A percentile compares a stretch with the other conserved stretches of the same genome.
phyloP scores from a whole-genome alignment of 2,113 vertebrate genomes.

The Gambusia affinis region DNA sequence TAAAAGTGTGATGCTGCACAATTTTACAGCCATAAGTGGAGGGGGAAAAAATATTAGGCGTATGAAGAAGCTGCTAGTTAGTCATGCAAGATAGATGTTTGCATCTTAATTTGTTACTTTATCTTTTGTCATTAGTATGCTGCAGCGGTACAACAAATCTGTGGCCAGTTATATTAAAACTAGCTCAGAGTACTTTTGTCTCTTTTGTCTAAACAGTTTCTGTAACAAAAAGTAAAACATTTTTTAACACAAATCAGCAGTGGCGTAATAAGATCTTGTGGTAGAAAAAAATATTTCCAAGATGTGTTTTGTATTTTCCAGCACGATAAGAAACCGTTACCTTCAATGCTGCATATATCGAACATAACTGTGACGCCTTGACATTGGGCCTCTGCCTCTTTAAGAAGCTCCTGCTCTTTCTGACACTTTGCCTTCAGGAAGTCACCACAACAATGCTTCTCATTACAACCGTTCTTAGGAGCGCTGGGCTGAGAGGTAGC shows the following conservation, averaged over 20 bases:
- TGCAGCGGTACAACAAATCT: background rate
- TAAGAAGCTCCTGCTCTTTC: too few relatives aligned
- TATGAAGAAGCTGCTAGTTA: background rate
- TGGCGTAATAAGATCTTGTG: too few relatives aligned
- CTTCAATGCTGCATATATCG: too few relatives aligned
- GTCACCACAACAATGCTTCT: too few relatives aligned
- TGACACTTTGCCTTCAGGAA: too few relatives aligned
- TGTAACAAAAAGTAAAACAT: background rate
- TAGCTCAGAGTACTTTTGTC: background rate
- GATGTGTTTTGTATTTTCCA: too few relatives aligned
- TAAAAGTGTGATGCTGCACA: background rate
- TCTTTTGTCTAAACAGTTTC: background rate
- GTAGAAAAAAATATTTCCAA: too few relatives aligned
- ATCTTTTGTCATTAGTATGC: background rate
- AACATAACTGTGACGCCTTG: too few relatives aligned
- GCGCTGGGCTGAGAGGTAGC: too few relatives aligned
- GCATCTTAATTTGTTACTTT: background rate
- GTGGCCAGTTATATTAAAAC: background rate
- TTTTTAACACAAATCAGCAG: background rate
- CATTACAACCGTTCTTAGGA: too few relatives aligned
- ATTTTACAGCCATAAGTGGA: background rate
- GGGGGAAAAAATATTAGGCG: background rate
- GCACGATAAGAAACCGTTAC: too few relatives aligned
- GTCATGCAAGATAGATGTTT: background rate
- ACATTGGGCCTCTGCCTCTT: too few relatives aligned